These are phyloP conservation scores for Brachyhypopomus occidentalis DNA, from an alignment of 2,113 vertebrate genomes.

Conservation along the genomic window DNA sequence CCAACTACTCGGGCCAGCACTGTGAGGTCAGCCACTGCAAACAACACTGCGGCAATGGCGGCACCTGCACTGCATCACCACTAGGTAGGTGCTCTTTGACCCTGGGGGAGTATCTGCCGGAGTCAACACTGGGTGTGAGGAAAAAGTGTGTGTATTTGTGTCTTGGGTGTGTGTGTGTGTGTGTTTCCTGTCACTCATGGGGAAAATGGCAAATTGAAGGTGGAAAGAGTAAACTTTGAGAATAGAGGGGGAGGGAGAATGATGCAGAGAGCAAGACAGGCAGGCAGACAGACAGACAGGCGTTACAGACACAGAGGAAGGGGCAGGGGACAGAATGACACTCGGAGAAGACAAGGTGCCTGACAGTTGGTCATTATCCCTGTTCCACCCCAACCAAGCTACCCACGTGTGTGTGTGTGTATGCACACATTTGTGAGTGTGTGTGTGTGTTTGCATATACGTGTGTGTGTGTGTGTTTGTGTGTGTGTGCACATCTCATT, in stretches of 20 bases:
- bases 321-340: background rate
- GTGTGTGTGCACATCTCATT: too few relatives aligned
- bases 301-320: background rate
- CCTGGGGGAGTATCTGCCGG: background rate
- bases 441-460: too few relatives aligned
- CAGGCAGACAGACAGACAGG: background rate
- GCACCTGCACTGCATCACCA: constrained; percentile 79
- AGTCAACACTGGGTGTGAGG: too few relatives aligned
- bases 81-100: constrained; percentile 71
- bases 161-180: too few relatives aligned
- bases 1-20: constrained; percentile 82
- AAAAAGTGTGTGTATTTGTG: too few relatives aligned
- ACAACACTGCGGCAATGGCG: constrained; percentile 85
- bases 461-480: too few relatives aligned
- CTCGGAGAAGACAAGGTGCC: background rate
- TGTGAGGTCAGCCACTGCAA: constrained; percentile 85
- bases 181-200: too few relatives aligned
- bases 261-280: background rate
- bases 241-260: background rate
- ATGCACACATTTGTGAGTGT: background rate
- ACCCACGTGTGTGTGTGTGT: too few relatives aligned
- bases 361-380: background rate
- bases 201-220: too few relatives aligned
- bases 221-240: too few relatives aligned
- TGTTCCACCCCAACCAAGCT: too few relatives aligned